Conservation (phyloP, 2,797 vertebrate species). For the Muscicapa striata region DNA sequence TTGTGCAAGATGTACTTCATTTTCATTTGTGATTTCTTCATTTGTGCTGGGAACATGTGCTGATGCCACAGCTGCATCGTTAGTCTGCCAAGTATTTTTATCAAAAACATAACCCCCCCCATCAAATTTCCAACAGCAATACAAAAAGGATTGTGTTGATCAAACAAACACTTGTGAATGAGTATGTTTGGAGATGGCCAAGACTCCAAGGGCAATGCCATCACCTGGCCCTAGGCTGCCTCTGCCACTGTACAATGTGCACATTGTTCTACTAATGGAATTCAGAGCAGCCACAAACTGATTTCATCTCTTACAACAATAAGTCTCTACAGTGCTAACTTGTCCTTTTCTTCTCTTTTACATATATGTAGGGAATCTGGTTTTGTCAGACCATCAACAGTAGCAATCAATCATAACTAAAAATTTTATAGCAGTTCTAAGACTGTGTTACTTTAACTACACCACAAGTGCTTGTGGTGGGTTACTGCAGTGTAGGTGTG, state of each 20-base stretch:
- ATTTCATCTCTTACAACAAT: accelerated
- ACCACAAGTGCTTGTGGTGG: neutral
- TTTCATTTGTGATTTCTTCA: neutral
- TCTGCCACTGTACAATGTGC: neutral
- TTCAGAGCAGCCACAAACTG: neutral
- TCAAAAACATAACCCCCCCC: neutral
- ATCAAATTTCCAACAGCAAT: neutral
- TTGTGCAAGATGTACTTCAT: neutral
- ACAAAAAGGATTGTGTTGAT: neutral
- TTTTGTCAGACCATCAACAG: neutral
- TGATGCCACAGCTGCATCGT: neutral
- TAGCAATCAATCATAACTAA: neutral
- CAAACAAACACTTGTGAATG: neutral
- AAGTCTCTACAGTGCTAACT: neutral
- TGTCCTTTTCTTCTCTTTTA: neutral
- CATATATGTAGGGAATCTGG: neutral
- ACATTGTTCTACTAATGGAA: neutral
- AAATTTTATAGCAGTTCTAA: neutral
- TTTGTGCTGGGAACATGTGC: neutral
- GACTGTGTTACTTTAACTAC: neutral
- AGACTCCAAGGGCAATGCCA: neutral
- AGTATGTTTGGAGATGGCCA: neutral
- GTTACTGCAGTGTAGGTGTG: neutral
- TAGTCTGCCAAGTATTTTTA: neutral
- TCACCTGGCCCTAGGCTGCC: neutral